Conservation (phyloP, 2,888 invertebrate species). For the Malacosoma neustria region DNA sequence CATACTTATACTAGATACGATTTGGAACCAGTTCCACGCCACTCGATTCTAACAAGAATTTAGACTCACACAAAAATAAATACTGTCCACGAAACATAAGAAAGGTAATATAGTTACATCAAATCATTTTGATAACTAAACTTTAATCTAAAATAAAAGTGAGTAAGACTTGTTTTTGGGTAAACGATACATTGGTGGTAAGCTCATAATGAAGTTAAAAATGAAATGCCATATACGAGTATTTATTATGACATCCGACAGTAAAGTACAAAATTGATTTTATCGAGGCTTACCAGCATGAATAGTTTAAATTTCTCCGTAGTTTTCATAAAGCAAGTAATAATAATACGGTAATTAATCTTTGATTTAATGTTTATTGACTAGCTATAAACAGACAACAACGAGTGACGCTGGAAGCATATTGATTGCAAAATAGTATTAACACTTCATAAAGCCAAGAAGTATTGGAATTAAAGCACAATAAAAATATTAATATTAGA, state of each 20-base stretch:
- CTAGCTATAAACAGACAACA: too few species aligned
- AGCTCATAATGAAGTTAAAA: constrained; percentile 41
- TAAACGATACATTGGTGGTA: constrained; percentile 30
- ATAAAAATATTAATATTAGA: too few species aligned
- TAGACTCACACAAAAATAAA: constrained; percentile 68
- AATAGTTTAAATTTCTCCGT: constrained; percentile 46
- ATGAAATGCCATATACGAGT: constrained; percentile 55
- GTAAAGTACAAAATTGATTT: constrained; percentile 69
- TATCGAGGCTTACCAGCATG: constrained; percentile 48
- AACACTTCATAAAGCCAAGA: too few species aligned
- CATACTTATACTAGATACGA: constrained; percentile 61
- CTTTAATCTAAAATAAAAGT: constrained; percentile 36
- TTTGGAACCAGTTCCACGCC: constrained; percentile 59
- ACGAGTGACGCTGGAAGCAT: too few species aligned
- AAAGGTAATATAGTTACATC: constrained; percentile 52
- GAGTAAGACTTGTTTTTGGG: constrained; percentile 43
- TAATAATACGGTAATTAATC: constrained; percentile 38
- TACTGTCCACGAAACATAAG: constrained; percentile 67
- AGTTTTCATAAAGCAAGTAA: constrained; percentile 27
- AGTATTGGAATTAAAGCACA: too few species aligned
- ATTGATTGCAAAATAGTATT: too few species aligned
- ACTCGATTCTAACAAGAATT: constrained; percentile 69
- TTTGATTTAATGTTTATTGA: too few species aligned
- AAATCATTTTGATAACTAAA: constrained; percentile 36
- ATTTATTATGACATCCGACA: constrained; percentile 68